These are phyloP conservation scores for Bombus haemorrhoidalis DNA, from an alignment of 1,140 invertebrate genomes.

Conservation along the genomic window DNA sequence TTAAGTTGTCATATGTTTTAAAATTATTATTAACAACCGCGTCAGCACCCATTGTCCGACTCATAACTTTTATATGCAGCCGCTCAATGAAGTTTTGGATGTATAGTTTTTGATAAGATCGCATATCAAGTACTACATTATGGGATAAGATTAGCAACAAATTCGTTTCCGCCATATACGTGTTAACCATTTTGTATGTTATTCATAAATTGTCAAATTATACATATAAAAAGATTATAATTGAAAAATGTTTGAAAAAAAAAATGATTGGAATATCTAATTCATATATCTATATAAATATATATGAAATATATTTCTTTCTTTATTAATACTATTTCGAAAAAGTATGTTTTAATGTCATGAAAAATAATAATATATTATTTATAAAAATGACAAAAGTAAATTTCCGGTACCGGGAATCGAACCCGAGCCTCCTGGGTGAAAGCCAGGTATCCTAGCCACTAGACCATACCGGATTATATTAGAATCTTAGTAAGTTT, in stretches of 20 bases:
- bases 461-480: conserved; percentile 20
- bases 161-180: no score
- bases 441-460: conserved; percentile 17
- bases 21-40: no score
- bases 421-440: conserved; percentile 16
- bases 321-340: not conserved
- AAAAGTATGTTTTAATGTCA: not conserved
- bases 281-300: no score
- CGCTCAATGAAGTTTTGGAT: no score
- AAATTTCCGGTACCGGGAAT: conserved; percentile 19
- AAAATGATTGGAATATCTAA: no score
- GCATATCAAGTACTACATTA: no score
- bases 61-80: no score
- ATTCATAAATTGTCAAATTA: not conserved
- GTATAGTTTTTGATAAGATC: no score
- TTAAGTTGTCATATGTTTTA: no score
- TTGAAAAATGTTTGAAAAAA: not conserved
- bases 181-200: not conserved
- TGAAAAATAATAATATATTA: not conserved
- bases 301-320: no score
- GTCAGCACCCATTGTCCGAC: no score
- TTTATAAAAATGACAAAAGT: not conserved
- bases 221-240: not conserved
- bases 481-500: accelerated
- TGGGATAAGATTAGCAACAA: no score